A percentile compares a stretch with the other conserved stretches of the same genome.
phyloP scores from a whole-genome alignment of 2,797 vertebrate species.

The Thalassophryne amazonica region DNA sequence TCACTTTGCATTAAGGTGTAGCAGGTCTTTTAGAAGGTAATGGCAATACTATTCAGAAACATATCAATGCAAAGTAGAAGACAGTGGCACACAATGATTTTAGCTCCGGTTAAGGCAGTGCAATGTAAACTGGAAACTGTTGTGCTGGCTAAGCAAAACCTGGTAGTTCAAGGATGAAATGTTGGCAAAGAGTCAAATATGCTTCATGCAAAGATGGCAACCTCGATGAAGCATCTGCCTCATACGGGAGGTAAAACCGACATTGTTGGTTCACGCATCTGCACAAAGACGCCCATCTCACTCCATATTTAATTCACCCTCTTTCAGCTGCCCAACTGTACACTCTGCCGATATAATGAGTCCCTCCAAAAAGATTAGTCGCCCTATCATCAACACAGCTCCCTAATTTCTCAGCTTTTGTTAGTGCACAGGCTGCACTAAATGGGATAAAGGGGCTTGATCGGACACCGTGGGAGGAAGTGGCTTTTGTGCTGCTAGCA shows the following conservation, averaged over 20 bases:
- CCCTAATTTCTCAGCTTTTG: slow-evolving; percentile 77
- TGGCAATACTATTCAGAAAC: too few relatives aligned
- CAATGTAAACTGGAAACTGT: too few relatives aligned
- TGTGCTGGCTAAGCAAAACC: too few relatives aligned
- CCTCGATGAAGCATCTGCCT: slow-evolving; percentile 41
- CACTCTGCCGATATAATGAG: slow-evolving; percentile 67
- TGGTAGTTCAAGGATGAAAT: too few relatives aligned
- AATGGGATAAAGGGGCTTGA: slow-evolving; percentile 70
- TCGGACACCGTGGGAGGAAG: slow-evolving; percentile 73
- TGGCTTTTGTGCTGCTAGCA: slow-evolving; percentile 77
- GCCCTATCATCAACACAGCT: slow-evolving; percentile 72
- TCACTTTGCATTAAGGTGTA: too few relatives aligned
- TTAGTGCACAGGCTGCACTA: slow-evolving; percentile 67
- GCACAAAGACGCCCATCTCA: slow-evolving; percentile 67
- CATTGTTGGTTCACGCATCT: slow-evolving; percentile 60
- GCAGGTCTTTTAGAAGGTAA: too few relatives aligned
- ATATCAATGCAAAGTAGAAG: too few relatives aligned
- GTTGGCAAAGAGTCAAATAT: slow-evolving; percentile 7
- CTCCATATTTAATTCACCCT: slow-evolving; percentile 67
- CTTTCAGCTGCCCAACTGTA: slow-evolving; percentile 72
- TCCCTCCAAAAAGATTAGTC: slow-evolving; percentile 78
- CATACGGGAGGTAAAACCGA: slow-evolving; percentile 54
- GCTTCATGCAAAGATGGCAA: slow-evolving; percentile 18
- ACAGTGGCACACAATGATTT: too few relatives aligned
- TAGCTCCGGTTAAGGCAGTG: too few relatives aligned